Evolutionary conservation across 92 coral and sea anemone genomes (phyloP).

Genomic region (Zoanthus solanderi): DNA sequence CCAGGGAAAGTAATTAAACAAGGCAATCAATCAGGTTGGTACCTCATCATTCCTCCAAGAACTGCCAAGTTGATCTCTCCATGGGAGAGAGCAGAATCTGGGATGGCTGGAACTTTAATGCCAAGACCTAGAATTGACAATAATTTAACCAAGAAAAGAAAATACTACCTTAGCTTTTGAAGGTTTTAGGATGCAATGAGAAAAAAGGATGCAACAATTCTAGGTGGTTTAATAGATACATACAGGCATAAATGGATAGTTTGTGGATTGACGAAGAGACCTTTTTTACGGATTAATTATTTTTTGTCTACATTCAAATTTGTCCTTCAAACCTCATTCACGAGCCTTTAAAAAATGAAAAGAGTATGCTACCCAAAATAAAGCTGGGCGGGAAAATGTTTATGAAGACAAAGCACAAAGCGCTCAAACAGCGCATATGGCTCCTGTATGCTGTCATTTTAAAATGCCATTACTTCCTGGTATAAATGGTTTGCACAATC

Average conservation of each 20-base stretch:
- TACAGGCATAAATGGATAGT: neutral
- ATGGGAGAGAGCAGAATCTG: slow-evolving; percentile 69
- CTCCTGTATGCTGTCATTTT: too few species aligned
- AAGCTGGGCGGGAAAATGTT: too few species aligned
- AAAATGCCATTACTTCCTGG: too few species aligned
- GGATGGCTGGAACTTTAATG: slow-evolving; percentile 79
- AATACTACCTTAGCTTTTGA: neutral
- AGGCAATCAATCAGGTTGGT: neutral
- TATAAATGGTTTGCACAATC: too few species aligned
- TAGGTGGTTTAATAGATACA: neutral
- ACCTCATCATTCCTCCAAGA: slow-evolving; percentile 76
- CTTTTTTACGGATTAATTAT: too few species aligned
- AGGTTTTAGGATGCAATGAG: too few species aligned
- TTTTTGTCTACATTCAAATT: too few species aligned
- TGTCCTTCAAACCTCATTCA: too few species aligned
- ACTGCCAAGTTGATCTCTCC: slow-evolving; percentile 72
- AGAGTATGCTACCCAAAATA: too few species aligned
- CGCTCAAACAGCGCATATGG: too few species aligned
- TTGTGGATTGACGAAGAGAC: neutral
- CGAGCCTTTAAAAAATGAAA: too few species aligned
- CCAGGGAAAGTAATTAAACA: neutral
- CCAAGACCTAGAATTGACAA: slow-evolving; percentile 63
- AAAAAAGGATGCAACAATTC: neutral
- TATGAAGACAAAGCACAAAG: too few species aligned
- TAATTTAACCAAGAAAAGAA: neutral